A percentile compares a stretch with the other conserved stretches of the same genome.
phyloP scores from a whole-genome alignment of 2,113 vertebrate genomes.

The Callionymus lyra region DNA sequence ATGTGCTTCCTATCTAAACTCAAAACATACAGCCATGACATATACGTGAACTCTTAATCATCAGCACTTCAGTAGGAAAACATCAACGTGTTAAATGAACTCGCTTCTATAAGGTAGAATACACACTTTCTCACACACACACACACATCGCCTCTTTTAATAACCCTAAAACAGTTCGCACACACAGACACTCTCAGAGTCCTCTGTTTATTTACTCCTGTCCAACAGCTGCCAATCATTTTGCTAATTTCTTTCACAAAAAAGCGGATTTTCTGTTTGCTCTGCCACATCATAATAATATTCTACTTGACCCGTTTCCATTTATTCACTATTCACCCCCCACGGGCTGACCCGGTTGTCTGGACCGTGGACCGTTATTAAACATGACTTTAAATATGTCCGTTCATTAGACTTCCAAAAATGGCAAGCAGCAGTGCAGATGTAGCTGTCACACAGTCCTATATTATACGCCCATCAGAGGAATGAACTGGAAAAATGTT shows the following conservation, averaged over 20 bases:
- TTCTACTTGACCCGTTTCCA: slow-evolving; percentile 28
- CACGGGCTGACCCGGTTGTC: slow-evolving; percentile 1
- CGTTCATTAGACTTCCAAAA: slow-evolving; percentile 6
- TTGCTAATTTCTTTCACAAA: slow-evolving; percentile 13
- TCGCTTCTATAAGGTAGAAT: not conserved
- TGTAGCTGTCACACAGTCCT: slow-evolving; percentile 6
- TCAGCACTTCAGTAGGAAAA: slow-evolving; percentile 1
- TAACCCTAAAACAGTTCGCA: slow-evolving; percentile 1
- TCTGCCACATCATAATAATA: slow-evolving; percentile 25
- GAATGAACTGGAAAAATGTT: not conserved
- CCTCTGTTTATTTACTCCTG: slow-evolving; percentile 45
- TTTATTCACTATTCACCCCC: slow-evolving; percentile 15
- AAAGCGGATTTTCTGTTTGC: slow-evolving; percentile 31
- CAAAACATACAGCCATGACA: slow-evolving; percentile 19
- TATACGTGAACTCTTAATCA: slow-evolving; percentile 1
- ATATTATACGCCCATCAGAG: slow-evolving; percentile 1
- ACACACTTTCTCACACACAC: slow-evolving; percentile 2
- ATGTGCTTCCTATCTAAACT: slow-evolving; percentile 42
- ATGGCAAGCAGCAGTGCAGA: slow-evolving; percentile 4
- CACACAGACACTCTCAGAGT: slow-evolving; percentile 17
- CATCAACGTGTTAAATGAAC: slow-evolving; percentile 15
- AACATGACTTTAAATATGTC: slow-evolving; percentile 4
- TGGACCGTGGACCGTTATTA: slow-evolving; percentile 8
- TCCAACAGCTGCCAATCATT: slow-evolving; percentile 55
- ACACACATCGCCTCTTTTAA: slow-evolving; percentile 4